These are phyloP conservation scores for Himalopsyche phryganea DNA, from an alignment of 1,140 invertebrate genomes.

Conservation along the genomic window DNA sequence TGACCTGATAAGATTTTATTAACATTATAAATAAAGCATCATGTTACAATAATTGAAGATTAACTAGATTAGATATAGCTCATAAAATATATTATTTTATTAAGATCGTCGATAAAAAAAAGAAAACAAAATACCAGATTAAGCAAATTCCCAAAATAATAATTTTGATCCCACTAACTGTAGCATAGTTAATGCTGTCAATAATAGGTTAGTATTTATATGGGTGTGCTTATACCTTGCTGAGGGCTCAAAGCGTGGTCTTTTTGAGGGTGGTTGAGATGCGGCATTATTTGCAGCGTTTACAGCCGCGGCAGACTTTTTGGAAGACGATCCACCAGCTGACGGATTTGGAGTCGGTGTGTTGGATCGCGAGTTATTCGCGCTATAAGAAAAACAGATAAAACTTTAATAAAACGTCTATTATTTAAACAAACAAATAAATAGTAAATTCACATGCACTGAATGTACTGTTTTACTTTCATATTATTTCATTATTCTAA, in stretches of 20 bases:
- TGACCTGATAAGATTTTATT: too few species aligned
- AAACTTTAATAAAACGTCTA: not conserved
- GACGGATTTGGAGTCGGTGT: constrained; percentile 54
- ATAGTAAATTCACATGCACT: not conserved
- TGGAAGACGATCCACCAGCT: constrained; percentile 4
- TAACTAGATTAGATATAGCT: too few species aligned
- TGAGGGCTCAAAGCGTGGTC: constrained; percentile 40
- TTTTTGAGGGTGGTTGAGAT: constrained; percentile 37
- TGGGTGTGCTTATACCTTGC: constrained; percentile 42
- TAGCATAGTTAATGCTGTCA: too few species aligned
- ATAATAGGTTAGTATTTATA: too few species aligned
- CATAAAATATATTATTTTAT: too few species aligned
- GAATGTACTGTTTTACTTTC: not conserved
- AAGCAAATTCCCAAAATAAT: too few species aligned
- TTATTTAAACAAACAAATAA: not conserved
- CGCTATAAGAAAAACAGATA: constrained; percentile 37
- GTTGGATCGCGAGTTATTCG: constrained; percentile 62
- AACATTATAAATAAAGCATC: too few species aligned
- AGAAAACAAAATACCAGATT: too few species aligned
- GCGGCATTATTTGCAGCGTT: constrained; percentile 24
- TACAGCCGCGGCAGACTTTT: not conserved
- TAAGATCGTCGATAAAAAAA: too few species aligned
- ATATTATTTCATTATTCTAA: not conserved
- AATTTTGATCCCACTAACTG: too few species aligned
- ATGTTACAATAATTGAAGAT: too few species aligned